Evolutionary conservation across 2,113 vertebrate species (phyloP).

Genomic region (Mastomys natalensis): DNA sequence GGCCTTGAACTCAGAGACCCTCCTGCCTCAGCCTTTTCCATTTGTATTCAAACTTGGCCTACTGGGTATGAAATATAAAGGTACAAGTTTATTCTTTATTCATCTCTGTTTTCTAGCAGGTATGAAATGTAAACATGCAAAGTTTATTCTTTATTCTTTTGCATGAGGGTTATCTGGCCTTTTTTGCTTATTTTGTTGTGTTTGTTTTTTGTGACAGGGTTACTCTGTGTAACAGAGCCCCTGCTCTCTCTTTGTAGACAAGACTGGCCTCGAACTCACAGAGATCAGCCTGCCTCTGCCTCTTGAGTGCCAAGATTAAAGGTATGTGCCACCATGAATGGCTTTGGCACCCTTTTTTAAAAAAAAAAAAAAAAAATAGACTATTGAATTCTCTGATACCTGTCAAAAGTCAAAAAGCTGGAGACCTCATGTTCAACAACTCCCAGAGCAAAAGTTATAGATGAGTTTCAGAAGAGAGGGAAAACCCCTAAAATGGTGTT

Average conservation of each 20-base stretch:
- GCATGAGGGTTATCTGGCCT: neutral
- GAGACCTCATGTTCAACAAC: neutral
- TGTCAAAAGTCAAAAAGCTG: neutral
- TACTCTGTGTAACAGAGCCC: neutral
- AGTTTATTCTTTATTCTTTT: slow-evolving; percentile 20
- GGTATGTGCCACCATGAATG: neutral
- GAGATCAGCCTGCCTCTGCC: neutral
- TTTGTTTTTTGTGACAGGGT: neutral
- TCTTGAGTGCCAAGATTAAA: neutral
- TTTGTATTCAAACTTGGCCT: neutral
- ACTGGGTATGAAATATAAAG: neutral
- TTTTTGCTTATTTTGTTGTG: neutral
- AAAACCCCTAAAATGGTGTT: neutral
- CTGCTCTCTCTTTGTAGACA: neutral
- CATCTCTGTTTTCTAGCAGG: too few relatives aligned
- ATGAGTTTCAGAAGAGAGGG: slow-evolving; percentile 27
- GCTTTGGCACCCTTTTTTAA: neutral
- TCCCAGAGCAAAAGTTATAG: neutral
- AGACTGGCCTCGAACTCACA: neutral
- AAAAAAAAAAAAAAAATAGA: too few relatives aligned
- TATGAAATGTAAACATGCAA: too few relatives aligned
- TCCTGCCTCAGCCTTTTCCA: neutral
- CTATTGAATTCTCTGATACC: neutral
- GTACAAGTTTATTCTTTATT: neutral
- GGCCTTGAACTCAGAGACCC: too few relatives aligned